Evolutionary conservation across 2,888 invertebrate species (phyloP), one percentile per base, ranked within the genome.

Genomic region (Eupithecia insigniata): DNA sequence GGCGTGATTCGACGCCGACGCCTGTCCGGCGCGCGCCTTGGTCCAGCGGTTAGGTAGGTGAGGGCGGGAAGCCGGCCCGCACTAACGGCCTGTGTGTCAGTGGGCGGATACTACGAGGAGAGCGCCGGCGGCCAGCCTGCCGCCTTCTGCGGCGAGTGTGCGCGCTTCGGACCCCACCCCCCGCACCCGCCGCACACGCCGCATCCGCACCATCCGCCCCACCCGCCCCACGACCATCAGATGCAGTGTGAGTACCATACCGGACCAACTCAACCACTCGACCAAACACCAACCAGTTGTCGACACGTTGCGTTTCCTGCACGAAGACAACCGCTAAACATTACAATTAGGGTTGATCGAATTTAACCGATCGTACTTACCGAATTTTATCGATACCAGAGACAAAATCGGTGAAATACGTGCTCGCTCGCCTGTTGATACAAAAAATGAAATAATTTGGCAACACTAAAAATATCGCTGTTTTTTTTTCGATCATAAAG

Each of bases 21-120:
- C 67, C 77, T 65, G 69, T 70, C 65, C 72, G 69, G 72, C 68
- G 75, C 67, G 74, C 62, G 69, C 14, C 65, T 61, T 34, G 51
- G 55, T 58, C 67, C 64, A 34, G 43, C 58, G 69, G 66, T 67
- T 90, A 90, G 92, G 91, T 91, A 91, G 92, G 92, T 89, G 82
- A 69, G 73, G 79, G 66, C 76, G 80, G 76, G 80, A 81, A 78
- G 78, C 69, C 80, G 79, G 75, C 80, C 74, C 76, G 81, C 81
- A 80, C 80, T 89, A 89, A 88, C 87, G 87, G 89, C 89, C 90
- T 91, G 91, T 92, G 91, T 92, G 92, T 89, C 92, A 93, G 92
- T 93, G 92, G 93, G 90, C 88, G 91, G 92, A 83, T 94, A 92
- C 92, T 94, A 93, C 92, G 92, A 91, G 83, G 93, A 93, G 84